Percentiles rank a stretch among this genome's conserved stretches.
phyloP scores from a whole-genome alignment of 1,140 invertebrate species.

The Cydia fagiglandana region DNA sequence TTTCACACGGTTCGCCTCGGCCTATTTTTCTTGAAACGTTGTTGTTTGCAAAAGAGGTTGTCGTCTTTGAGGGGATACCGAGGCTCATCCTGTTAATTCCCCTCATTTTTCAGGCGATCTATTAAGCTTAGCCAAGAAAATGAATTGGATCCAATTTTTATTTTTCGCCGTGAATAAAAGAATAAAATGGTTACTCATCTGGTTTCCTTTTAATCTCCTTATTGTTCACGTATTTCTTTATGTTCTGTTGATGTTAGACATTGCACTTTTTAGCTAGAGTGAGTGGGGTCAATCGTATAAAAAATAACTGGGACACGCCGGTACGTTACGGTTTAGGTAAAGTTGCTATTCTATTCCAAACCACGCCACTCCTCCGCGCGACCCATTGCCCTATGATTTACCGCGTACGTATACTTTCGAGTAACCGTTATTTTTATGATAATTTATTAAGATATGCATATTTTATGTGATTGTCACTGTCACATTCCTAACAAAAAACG shows the following conservation, averaged over 20 bases:
- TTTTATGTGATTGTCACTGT: conserved; percentile 31
- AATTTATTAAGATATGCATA: conserved; percentile 42
- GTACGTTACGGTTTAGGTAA: neutral
- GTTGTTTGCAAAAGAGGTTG: conserved; percentile 32
- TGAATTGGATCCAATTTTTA: too few species aligned
- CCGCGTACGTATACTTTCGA: conserved; percentile 37
- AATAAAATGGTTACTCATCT: too few species aligned
- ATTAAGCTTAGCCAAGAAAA: neutral
- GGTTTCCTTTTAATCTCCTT: too few species aligned
- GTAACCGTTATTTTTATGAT: conserved; percentile 43
- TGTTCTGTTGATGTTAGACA: too few species aligned
- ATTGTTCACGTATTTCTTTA: too few species aligned
- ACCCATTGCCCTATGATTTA: conserved; percentile 40
- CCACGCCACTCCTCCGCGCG: conserved; percentile 31
- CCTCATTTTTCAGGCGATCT: conserved; percentile 1
- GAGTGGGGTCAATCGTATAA: too few species aligned
- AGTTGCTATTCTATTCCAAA: conserved; percentile 24
- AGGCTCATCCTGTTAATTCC: neutral
- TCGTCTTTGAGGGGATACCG: neutral
- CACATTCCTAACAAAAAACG: conserved; percentile 15
- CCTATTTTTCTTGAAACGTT: conserved; percentile 59
- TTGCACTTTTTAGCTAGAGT: too few species aligned
- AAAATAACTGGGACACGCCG: neutral
- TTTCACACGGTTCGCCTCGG: conserved; percentile 49
- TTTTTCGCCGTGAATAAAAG: too few species aligned